Evolutionary conservation across 2,888 invertebrate species (phyloP).

Genomic region (Xanthia icteritia): DNA sequence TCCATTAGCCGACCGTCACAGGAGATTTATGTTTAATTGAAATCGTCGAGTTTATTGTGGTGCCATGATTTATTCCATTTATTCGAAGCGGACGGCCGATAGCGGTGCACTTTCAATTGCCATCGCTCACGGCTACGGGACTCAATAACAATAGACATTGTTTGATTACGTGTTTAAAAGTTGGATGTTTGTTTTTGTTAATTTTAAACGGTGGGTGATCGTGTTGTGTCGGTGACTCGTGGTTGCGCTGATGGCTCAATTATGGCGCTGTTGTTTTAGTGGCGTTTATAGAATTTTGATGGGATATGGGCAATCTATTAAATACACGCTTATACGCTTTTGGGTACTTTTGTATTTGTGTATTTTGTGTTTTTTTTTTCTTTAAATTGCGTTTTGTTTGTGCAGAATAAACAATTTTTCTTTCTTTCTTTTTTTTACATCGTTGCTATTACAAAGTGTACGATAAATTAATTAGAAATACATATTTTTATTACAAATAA

Average conservation of each 20-base stretch:
- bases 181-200: constrained; percentile 54
- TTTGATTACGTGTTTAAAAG: constrained; percentile 74
- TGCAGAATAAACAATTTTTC: no score
- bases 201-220: constrained; percentile 53
- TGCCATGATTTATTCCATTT: constrained; percentile 83
- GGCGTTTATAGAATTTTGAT: constrained; percentile 17
- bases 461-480: no score
- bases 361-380: no score
- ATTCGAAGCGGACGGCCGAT: constrained; percentile 67
- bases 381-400: no score
- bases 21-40: constrained; percentile 90
- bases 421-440: no score
- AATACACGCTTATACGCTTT: no score
- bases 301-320: neutral
- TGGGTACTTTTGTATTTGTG: no score
- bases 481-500: no score
- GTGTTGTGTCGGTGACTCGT: constrained; percentile 15
- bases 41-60: constrained; percentile 86
- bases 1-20: constrained; percentile 84
- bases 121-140: constrained; percentile 76
- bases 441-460: neutral
- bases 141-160: constrained; percentile 79
- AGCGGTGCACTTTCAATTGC: constrained; percentile 69
- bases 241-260: constrained; percentile 40
- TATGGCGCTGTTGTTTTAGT: constrained; percentile 27